phyloP scores from a whole-genome alignment of 1,140 invertebrate genomes.

The Drosophila arawakana region DNA sequence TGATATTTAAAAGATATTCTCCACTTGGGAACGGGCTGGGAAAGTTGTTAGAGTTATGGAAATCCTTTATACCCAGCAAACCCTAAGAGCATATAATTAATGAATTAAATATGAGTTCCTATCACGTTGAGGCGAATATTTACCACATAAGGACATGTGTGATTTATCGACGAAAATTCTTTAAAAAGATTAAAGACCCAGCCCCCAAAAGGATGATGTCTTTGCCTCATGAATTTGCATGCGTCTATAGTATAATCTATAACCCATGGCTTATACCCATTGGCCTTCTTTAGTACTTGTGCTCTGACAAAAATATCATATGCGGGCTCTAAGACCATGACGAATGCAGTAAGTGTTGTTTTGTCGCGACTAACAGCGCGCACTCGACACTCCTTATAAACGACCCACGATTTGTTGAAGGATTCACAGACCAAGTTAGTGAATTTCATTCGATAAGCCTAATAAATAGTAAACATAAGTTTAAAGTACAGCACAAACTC shows the following conservation, averaged over 20 bases:
- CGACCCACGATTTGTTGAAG: constrained; percentile 29
- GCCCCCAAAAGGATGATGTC: constrained; percentile 36
- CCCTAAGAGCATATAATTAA: too few species aligned
- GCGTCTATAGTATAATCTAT: constrained; percentile 44
- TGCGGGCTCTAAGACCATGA: constrained; percentile 28
- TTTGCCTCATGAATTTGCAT: constrained; percentile 43
- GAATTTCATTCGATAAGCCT: constrained; percentile 7
- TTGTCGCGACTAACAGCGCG: constrained; percentile 36
- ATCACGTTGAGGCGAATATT: background rate
- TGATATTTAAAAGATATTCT: too few species aligned
- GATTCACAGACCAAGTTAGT: constrained; percentile 25
- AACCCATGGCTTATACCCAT: constrained; percentile 59
- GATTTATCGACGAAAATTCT: constrained; percentile 57
- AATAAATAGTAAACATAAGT: background rate
- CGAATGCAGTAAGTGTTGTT: constrained; percentile 23
- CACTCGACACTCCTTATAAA: constrained; percentile 35
- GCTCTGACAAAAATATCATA: constrained; percentile 26
- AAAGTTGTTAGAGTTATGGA: too few species aligned
- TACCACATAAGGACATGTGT: constrained; percentile 57
- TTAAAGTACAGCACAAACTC: background rate
- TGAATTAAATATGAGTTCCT: background rate
- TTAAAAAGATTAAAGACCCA: constrained; percentile 35
- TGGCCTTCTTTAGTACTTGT: constrained; percentile 44
- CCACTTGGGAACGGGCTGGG: too few species aligned
- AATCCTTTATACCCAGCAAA: too few species aligned